phyloP scores from a whole-genome alignment of 2,888 invertebrate genomes.

The Beris chalybata region DNA sequence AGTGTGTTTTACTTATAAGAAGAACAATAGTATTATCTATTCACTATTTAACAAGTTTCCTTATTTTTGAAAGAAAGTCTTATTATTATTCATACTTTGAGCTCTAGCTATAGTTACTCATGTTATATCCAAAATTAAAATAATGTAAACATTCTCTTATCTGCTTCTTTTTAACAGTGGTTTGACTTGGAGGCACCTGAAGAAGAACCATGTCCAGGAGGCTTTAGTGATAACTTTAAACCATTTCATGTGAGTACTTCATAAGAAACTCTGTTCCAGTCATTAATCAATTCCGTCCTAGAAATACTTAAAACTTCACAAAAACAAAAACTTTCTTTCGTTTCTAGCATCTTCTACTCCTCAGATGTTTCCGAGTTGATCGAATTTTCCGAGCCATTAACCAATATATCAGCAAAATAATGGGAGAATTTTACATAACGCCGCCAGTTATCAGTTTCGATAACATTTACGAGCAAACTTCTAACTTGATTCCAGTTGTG shows the following conservation, averaged over 20 bases:
- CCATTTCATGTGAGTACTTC: constrained; percentile 60
- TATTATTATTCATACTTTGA: too few relatives aligned
- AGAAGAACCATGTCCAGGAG: constrained; percentile 67
- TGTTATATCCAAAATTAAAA: too few relatives aligned
- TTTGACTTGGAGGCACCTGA: constrained; percentile 84
- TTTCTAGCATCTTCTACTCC: constrained; percentile 51
- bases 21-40: too few relatives aligned
- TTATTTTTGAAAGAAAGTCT: too few relatives aligned
- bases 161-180: constrained; percentile 64
- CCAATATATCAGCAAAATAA: constrained; percentile 76
- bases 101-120: too few relatives aligned
- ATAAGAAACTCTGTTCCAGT: too few relatives aligned
- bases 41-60: too few relatives aligned
- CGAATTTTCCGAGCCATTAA: constrained; percentile 84
- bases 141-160: constrained; percentile 27
- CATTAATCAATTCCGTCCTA: neutral
- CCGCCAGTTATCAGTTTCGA: constrained; percentile 83
- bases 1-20: too few relatives aligned
- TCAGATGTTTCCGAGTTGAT: constrained; percentile 88
- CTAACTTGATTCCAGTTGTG: constrained; percentile 81
- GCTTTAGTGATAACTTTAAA: constrained; percentile 66
- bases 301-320: neutral
- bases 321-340: neutral
- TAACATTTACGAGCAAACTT: constrained; percentile 82
- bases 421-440: constrained; percentile 88